Evolutionary conservation across 2,888 invertebrate species (phyloP).

Genomic region (Eupithecia centaureata): DNA sequence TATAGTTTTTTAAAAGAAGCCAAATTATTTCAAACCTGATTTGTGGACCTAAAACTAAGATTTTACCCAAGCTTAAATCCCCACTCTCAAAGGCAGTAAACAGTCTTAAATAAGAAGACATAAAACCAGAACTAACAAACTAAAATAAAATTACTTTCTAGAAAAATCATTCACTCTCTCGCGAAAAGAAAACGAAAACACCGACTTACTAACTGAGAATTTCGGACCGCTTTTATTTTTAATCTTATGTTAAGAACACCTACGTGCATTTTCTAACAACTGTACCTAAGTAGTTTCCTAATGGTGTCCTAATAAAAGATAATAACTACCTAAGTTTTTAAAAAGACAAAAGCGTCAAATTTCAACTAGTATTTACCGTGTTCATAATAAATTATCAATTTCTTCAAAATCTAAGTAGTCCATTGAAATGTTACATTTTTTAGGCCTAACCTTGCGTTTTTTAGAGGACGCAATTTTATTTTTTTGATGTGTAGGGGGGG

Average conservation of each 20-base stretch:
- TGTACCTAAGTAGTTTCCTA: neutral
- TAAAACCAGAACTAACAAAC: neutral
- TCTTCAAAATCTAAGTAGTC: too few relatives aligned
- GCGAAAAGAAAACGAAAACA: constrained; percentile 51
- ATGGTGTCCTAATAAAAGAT: neutral
- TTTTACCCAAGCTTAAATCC: neutral
- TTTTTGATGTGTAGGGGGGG: too few relatives aligned
- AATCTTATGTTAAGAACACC: constrained; percentile 32
- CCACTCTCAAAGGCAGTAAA: neutral
- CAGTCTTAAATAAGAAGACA: neutral
- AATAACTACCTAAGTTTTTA: too few relatives aligned
- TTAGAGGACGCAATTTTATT: too few relatives aligned
- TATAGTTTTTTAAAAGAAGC: too few relatives aligned
- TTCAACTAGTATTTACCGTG: too few relatives aligned
- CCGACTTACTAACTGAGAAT: constrained; percentile 49
- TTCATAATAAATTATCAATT: too few relatives aligned
- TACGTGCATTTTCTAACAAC: neutral
- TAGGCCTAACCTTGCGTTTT: too few relatives aligned
- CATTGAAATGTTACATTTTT: too few relatives aligned
- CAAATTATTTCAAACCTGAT: too few relatives aligned
- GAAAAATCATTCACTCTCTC: constrained; percentile 39
- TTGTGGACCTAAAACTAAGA: neutral
- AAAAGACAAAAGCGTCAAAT: too few relatives aligned
- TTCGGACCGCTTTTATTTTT: constrained; percentile 52
- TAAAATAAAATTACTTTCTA: constrained; percentile 6